Evolutionary conservation across 2,888 invertebrate genomes (phyloP).

Genomic region (Philaethria dido): DNA sequence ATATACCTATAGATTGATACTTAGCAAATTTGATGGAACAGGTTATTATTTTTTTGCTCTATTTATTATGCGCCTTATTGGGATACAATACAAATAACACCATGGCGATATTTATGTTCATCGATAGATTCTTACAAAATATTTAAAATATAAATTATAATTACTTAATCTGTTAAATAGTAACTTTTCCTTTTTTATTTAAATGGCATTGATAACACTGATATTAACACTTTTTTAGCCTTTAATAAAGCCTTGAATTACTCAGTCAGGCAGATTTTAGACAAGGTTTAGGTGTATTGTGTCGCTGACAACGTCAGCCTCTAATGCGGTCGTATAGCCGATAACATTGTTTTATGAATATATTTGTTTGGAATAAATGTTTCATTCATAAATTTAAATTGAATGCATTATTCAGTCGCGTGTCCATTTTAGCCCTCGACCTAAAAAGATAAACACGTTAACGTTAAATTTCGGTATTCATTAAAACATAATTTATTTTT

Average conservation of each 20-base stretch:
- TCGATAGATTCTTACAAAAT: neutral
- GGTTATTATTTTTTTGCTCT: neutral
- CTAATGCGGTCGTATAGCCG: constrained; percentile 47
- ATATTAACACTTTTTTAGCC: constrained; percentile 19
- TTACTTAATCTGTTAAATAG: neutral
- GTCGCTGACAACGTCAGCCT: constrained; percentile 46
- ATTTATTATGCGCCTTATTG: neutral
- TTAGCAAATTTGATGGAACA: neutral
- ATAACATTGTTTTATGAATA: constrained; percentile 57
- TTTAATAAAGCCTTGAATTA: constrained; percentile 39
- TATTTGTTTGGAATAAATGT: constrained; percentile 24
- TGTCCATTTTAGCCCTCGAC: constrained; percentile 21
- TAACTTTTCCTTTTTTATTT: constrained; percentile 18
- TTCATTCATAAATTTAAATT: constrained; percentile 22
- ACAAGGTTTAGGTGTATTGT: constrained; percentile 48
- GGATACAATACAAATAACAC: too few species aligned
- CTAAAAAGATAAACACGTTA: constrained; percentile 24
- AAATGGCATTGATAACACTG: constrained; percentile 27
- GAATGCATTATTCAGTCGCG: constrained; percentile 11
- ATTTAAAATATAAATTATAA: neutral
- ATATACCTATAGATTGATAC: neutral
- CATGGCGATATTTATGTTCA: neutral
- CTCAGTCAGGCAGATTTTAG: constrained; percentile 32
- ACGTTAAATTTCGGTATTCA: constrained; percentile 8
- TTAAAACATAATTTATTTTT: too few species aligned